Evolutionary conservation across 2,113 vertebrate genomes (phyloP), one percentile per base, ranked within the genome.

Genomic region (Heterochromis multidens): DNA sequence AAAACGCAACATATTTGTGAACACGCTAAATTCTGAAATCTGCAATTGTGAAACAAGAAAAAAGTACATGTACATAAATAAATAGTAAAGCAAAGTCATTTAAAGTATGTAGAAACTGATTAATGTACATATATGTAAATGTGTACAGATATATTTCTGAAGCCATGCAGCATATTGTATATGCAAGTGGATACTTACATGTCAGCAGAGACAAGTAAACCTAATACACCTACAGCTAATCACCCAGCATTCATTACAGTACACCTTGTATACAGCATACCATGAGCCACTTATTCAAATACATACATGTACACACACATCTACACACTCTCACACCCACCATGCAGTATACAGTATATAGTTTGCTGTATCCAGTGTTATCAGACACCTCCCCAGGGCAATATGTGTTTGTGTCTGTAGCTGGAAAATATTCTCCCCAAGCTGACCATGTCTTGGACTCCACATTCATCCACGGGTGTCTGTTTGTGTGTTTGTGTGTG

Each of bases 361-460:
- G 72, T 70, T 80, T 80, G 79, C 77, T 54, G 65, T 84, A 78
- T 83, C 35, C 65, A 79, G 58, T 79, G 85, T 89, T 78, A 86
- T 88, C 74, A 83, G 89, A 93, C 67, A 84, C 87, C 40, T 84
- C 88, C 82, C 81, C 5, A 1, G 78, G 89, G 85, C 62, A 23
- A 13, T 17, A 29, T 87, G 46, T 86, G 87, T 86, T 90, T 85
- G 70, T 80, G 90, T 86, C 87, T 25, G 56, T 88, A 86, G 90
- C 86, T 80, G 70, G 80, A 85, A 56, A 81, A 89, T 76, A 79
- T 83, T 86, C 58, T 86, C 23, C 29, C 35, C 83, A 37, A 77
- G 87, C 77, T 93, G 83, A 89, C 88, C 87, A 80, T 82, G 77
- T 88, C 67, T 84, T 77, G 83, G 52, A 88, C 78, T 27, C 80